Base-by-base conservation (phyloP, 2,888 invertebrate genomes). In the Drosophila multiciliata region DNA sequence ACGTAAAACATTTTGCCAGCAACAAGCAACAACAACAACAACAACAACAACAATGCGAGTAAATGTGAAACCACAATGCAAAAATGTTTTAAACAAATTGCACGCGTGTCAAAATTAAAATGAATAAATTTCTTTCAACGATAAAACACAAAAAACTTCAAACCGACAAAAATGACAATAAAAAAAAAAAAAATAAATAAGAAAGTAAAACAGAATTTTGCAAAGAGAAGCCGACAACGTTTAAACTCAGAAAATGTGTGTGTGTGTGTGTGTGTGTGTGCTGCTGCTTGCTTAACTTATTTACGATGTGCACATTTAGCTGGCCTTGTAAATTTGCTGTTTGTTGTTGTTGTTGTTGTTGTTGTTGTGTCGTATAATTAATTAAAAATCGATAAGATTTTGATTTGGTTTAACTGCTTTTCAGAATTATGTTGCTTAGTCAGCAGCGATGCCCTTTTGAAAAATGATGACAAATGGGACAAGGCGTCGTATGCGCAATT, bases 331-430 rank as follows among this genome's bases (percentile, higher is more conserved):
- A 73, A 73, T 75, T 63, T 40, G 32, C 23, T 33, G 62, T 20
- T 61, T 65, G 67, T 54, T 55, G 60, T 53, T 64, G 62, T 61
- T 65, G 67, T 54, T 55, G 60, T 53, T 64, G 62, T 53, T 64
- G 62, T 55, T 55, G 32, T 32, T 61, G 66, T 26, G 48, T 59
- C 52, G 78, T 73, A 80, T 82, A 89, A 87, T 87, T 87, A 87
- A 87, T 87, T 87, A 88, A 87, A 84, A 87, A 87, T 87, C 87
- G 87, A 87, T 87, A 87, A 88, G 87, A 87, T 72, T 81, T 80
- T 78, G 87, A 89, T 87, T 84, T 78, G 87, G 83, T 86, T 86
- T 86, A 86, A 76, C 86, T 81, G 79, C 87, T 75, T 65, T 68
- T 54, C 80, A 66, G 83, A 85, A 83, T 79, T 81, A 83, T 83